Evolutionary conservation across 2,113 vertebrate genomes (phyloP).

Genomic region (Rana temporaria): DNA sequence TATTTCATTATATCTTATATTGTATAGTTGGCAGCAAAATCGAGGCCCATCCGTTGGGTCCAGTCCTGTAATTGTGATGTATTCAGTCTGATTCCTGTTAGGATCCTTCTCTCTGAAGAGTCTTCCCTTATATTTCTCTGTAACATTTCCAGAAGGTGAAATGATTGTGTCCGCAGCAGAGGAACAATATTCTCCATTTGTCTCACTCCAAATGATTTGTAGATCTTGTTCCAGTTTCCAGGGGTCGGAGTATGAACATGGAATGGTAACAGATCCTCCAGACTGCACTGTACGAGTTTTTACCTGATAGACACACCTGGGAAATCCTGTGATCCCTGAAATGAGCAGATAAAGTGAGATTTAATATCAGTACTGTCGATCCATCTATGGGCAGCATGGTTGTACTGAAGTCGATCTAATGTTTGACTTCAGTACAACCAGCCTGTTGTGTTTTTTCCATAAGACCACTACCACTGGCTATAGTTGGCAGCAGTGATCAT

Average conservation of each 20-base stretch:
- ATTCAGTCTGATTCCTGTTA: neutral
- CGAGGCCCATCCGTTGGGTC: neutral
- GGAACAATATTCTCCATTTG: no score
- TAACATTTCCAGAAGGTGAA: neutral
- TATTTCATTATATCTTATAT: accelerated
- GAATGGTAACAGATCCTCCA: neutral
- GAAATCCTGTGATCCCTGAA: neutral
- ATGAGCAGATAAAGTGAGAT: neutral
- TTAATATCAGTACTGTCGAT: neutral
- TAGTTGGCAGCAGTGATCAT: no score
- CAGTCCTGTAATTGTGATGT: constrained; percentile 30
- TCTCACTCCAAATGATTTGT: no score
- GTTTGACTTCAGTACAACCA: no score
- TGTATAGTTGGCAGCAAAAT: constrained; percentile 20
- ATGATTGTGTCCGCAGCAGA: neutral
- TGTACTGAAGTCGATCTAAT: no score
- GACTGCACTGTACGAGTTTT: neutral
- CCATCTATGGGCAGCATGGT: no score
- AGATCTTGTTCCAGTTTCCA: no score
- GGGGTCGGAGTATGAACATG: neutral
- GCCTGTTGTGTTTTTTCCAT: no score
- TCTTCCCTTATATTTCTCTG: constrained; percentile 13
- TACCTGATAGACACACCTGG: neutral
- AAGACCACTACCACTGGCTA: no score
- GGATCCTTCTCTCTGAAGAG: neutral